Evolutionary conservation across 2,113 vertebrate genomes (phyloP).

Genomic region (Panthera tigris): DNA sequence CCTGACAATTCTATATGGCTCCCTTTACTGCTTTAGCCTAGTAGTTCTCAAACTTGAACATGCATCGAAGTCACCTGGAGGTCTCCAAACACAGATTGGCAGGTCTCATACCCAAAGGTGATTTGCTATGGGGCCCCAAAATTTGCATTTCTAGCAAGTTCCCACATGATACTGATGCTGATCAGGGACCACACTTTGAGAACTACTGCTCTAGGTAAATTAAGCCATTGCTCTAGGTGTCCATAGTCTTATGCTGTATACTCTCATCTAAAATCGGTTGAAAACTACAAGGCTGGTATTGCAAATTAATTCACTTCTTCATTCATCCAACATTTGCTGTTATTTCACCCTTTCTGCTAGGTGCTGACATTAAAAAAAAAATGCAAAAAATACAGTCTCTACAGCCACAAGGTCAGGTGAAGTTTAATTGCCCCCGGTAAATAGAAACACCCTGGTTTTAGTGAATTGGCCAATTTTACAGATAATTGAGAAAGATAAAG

Average conservation of each 20-base stretch:
- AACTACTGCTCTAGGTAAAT: neutral
- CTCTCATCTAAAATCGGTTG: neutral
- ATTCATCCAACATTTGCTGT: neutral
- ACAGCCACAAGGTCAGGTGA: neutral
- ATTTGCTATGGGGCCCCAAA: neutral
- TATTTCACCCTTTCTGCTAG: neutral
- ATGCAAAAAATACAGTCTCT: neutral
- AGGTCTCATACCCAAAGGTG: neutral
- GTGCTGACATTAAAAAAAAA: neutral
- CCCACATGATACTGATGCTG: neutral
- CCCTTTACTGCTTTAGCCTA: neutral
- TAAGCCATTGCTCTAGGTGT: neutral
- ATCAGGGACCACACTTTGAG: neutral
- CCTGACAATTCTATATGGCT: neutral
- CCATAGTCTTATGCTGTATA: neutral
- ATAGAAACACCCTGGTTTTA: neutral
- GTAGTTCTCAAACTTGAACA: neutral
- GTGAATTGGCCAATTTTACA: neutral
- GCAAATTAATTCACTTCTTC: neutral
- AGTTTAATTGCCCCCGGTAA: neutral
- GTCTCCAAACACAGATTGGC: neutral
- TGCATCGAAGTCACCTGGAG: neutral
- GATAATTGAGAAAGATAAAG: neutral
- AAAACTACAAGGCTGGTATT: neutral
- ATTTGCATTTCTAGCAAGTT: neutral